These are phyloP conservation scores for Protodeltote pygarga DNA, from an alignment of 2,888 invertebrate genomes.

Conservation along the genomic window DNA sequence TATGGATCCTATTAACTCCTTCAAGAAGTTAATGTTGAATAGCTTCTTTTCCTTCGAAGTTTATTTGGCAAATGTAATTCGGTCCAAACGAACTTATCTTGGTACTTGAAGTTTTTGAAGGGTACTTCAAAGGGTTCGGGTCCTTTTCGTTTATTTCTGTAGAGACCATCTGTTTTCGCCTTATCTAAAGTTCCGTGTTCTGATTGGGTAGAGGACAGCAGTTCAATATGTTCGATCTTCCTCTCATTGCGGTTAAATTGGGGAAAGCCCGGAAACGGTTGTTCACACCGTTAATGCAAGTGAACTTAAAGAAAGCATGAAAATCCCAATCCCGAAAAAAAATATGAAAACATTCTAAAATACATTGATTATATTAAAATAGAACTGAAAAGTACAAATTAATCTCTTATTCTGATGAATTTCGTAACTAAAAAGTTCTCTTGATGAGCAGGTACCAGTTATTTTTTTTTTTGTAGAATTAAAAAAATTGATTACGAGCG, in stretches of 20 bases:
- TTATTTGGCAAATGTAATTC: conserved; percentile 55
- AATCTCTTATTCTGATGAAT: too few relatives aligned
- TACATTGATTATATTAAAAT: too few relatives aligned
- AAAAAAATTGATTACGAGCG: too few relatives aligned
- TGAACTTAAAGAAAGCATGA: too few relatives aligned
- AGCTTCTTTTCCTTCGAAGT: conserved; percentile 45
- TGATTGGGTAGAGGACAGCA: conserved; percentile 18
- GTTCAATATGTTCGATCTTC: conserved; percentile 8
- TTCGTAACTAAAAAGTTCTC: too few relatives aligned
- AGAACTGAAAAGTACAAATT: too few relatives aligned
- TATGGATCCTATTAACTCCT: conserved; percentile 26
- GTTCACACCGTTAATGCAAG: too few relatives aligned
- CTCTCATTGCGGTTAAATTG: neutral
- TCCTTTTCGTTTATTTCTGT: conserved; percentile 59
- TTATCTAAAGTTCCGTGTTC: conserved; percentile 51
- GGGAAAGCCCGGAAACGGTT: conserved; percentile 11
- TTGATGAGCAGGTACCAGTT: too few relatives aligned
- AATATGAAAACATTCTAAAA: too few relatives aligned
- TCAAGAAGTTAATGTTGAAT: conserved; percentile 47
- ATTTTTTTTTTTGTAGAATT: too few relatives aligned
- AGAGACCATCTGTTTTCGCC: conserved; percentile 45
- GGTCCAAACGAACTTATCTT: conserved; percentile 66
- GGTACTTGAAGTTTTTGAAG: conserved; percentile 45
- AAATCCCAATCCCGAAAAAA: too few relatives aligned
- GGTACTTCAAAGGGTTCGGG: conserved; percentile 57